Evolutionary conservation across 2,797 vertebrate species (phyloP).

Genomic region (Petrocephalus sullivani): DNA sequence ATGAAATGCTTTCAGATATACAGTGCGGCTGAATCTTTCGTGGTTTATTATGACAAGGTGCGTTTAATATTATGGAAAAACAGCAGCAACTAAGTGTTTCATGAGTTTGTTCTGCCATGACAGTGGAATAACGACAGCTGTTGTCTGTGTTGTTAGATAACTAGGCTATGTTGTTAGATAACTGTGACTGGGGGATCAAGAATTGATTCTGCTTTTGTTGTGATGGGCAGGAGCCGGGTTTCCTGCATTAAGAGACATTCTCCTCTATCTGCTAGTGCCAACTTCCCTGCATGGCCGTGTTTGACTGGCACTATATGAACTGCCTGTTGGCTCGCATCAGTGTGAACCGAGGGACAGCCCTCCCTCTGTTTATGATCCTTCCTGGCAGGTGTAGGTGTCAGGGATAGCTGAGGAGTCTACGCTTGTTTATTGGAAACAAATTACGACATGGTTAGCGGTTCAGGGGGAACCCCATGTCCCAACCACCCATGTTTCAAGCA

Average conservation of each 20-base stretch:
- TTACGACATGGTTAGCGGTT: neutral
- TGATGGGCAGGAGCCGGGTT: neutral
- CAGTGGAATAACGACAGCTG: neutral
- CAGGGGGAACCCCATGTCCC: neutral
- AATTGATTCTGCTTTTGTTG: neutral
- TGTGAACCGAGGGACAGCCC: neutral
- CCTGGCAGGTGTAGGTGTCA: neutral
- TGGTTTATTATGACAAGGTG: neutral
- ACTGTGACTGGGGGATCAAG: neutral
- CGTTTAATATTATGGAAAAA: neutral
- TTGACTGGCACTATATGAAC: neutral
- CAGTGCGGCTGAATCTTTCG: neutral
- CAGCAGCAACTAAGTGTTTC: neutral
- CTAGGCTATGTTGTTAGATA: neutral
- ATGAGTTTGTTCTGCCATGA: neutral
- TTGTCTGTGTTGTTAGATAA: neutral
- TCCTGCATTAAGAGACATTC: neutral
- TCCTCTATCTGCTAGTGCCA: neutral
- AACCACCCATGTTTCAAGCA: neutral
- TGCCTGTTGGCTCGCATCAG: neutral
- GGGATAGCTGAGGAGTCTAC: neutral
- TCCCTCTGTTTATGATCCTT: conserved; percentile 1
- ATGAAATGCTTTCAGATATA: neutral
- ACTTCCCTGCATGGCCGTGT: neutral
- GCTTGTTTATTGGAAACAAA: neutral